Percentiles rank a stretch among this genome's conserved stretches.
Evolutionary conservation across 1,140 invertebrate species (phyloP).

Genomic region (Psilanteris sp.): DNA sequence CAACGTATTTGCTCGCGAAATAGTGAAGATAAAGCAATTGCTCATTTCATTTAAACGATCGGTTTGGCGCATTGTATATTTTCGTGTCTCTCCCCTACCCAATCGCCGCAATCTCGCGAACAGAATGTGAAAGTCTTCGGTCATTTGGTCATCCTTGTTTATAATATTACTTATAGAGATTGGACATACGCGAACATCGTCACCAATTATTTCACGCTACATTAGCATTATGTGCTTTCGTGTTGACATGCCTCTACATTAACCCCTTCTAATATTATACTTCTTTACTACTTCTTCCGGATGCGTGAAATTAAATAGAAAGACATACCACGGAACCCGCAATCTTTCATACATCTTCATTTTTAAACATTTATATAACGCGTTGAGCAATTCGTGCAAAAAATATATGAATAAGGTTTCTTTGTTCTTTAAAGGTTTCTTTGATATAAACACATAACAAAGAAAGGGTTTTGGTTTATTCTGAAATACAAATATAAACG

Average conservation of each 20-base stretch:
- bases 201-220: constrained; percentile 52
- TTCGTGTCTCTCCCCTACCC: background rate
- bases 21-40: constrained; percentile 6
- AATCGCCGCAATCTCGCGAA: constrained; percentile 24
- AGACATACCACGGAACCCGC: constrained; percentile 3
- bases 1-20: too few relatives aligned
- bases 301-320: constrained; percentile 32
- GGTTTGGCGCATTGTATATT: constrained; percentile 12
- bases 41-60: constrained; percentile 15
- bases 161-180: constrained; percentile 63
- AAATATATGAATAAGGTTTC: constrained; percentile 5
- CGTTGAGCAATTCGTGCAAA: background rate
- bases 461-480: too few relatives aligned
- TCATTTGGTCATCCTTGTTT: constrained; percentile 73
- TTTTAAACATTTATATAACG: constrained; percentile 36
- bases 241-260: constrained; percentile 44
- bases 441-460: too few relatives aligned
- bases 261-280: constrained; percentile 35
- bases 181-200: constrained; percentile 49
- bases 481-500: too few relatives aligned
- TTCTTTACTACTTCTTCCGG: constrained; percentile 39
- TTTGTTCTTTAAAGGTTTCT: too few relatives aligned
- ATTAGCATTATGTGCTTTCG: constrained; percentile 46
- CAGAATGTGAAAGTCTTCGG: constrained; percentile 73
- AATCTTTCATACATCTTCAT: constrained; percentile 32